Percentiles rank a stretch among this genome's conserved stretches.
Conservation (phyloP, 1,140 invertebrate genomes). For the Andricus grossulariae region DNA sequence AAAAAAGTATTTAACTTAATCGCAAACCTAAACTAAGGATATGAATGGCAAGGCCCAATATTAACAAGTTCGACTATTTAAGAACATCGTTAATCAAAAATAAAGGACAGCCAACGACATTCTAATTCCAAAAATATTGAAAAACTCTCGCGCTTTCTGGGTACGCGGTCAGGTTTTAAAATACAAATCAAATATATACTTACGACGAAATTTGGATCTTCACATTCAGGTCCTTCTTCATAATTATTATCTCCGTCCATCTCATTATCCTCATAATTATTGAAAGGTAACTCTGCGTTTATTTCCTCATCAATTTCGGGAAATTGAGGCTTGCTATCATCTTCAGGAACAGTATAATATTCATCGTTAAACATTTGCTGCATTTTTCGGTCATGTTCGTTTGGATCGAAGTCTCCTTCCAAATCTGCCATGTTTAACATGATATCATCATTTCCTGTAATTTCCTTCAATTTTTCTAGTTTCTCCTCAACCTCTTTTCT, state of each 20-base stretch:
- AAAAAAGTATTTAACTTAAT: too few species aligned
- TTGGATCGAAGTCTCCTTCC: conserved; percentile 95
- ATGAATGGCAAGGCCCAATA: too few species aligned
- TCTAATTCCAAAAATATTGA: too few species aligned
- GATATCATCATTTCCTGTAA: conserved; percentile 87
- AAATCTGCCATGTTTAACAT: conserved; percentile 77
- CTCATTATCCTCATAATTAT: conserved; percentile 78
- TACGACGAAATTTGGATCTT: conserved; percentile 89
- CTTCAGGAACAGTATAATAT: conserved; percentile 86
- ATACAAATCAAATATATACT: conserved; percentile 52
- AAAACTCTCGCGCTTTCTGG: too few species aligned
- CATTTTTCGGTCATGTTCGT: conserved; percentile 92
- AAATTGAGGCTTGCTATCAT: conserved; percentile 88
- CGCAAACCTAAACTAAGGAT: too few species aligned
- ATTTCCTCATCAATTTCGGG: conserved; percentile 87
- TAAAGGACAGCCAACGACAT: conserved; percentile 21
- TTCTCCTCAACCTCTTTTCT: conserved; percentile 94
- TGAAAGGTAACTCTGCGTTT: conserved; percentile 85
- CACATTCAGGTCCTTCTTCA: conserved; percentile 79
- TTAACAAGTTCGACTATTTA: conserved; percentile 26
- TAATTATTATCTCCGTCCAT: conserved; percentile 58
- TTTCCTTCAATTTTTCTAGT: conserved; percentile 89
- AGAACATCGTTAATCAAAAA: conserved; percentile 9
- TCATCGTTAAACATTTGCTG: conserved; percentile 89
- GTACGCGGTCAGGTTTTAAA: background rate